These are phyloP conservation scores for Caenorhabditis tropicalis DNA, from an alignment of 1,140 invertebrate genomes.

Conservation along the genomic window DNA sequence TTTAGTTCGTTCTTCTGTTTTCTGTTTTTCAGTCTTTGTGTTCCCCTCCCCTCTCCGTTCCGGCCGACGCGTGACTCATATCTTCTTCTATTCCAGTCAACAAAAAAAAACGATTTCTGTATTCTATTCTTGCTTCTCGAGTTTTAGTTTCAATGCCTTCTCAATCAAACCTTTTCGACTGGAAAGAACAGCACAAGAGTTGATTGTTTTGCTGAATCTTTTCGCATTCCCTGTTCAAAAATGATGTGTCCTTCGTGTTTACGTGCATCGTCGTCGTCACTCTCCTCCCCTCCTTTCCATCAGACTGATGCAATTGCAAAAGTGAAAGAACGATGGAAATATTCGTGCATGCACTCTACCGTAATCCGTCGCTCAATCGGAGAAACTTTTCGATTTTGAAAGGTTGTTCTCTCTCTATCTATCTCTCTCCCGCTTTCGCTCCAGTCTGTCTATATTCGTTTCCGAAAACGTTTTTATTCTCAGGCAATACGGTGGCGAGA, in stretches of 20 bases:
- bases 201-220: neutral
- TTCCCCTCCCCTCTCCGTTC: neutral
- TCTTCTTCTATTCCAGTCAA: neutral
- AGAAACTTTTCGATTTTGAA: neutral
- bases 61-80: neutral
- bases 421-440: no score
- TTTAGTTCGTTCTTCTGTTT: neutral
- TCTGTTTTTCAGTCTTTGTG: no score
- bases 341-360: neutral
- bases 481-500: neutral
- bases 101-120: neutral
- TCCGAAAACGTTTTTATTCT: neutral
- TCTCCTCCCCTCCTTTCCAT: no score
- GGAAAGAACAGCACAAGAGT: neutral
- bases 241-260: neutral
- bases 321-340: neutral
- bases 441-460: neutral
- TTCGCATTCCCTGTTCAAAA: neutral
- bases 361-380: neutral
- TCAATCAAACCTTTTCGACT: no score
- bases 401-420: neutral
- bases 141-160: no score
- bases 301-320: neutral
- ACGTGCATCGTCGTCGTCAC: no score
- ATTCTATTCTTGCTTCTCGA: neutral